phyloP scores from a whole-genome alignment of 2,797 vertebrate species.

The Hippoglossus hippoglossus region DNA sequence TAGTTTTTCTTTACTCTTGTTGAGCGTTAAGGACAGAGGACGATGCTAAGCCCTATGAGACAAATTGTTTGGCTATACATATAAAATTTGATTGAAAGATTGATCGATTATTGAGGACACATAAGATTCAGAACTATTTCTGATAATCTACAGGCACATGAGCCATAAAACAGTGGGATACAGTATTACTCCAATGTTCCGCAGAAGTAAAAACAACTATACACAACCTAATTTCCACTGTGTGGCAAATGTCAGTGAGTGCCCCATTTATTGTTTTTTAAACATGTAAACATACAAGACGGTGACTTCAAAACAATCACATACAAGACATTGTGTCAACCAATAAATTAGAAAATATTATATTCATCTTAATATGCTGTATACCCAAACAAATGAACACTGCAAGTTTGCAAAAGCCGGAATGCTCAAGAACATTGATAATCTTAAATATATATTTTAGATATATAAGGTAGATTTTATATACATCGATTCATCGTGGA shows the following conservation, averaged over 20 bases:
- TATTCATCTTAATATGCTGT: constrained; percentile 62
- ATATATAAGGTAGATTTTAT: constrained; percentile 71
- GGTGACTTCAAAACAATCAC: constrained; percentile 83
- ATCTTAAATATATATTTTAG: constrained; percentile 74
- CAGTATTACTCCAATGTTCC: background rate
- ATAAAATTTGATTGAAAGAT: too few species aligned
- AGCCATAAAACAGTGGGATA: too few species aligned
- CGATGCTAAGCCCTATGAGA: too few species aligned
- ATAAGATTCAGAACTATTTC: too few species aligned
- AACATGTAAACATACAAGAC: constrained; percentile 87
- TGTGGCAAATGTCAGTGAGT: constrained; percentile 63
- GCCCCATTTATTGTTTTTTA: constrained; percentile 80
- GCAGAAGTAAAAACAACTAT: background rate
- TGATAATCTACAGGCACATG: too few species aligned
- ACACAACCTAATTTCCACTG: constrained; percentile 22
- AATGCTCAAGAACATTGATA: constrained; percentile 84
- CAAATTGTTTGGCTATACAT: too few species aligned
- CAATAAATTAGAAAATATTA: constrained; percentile 79
- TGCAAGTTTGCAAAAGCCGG: constrained; percentile 79
- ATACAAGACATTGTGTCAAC: constrained; percentile 80
- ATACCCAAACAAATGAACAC: constrained; percentile 77
- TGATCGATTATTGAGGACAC: background rate
- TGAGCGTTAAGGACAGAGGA: too few species aligned
- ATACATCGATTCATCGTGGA: constrained; percentile 74
- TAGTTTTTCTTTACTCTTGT: too few species aligned